phyloP scores from a whole-genome alignment of 1,140 invertebrate species.

The Liolophura sinensis region DNA sequence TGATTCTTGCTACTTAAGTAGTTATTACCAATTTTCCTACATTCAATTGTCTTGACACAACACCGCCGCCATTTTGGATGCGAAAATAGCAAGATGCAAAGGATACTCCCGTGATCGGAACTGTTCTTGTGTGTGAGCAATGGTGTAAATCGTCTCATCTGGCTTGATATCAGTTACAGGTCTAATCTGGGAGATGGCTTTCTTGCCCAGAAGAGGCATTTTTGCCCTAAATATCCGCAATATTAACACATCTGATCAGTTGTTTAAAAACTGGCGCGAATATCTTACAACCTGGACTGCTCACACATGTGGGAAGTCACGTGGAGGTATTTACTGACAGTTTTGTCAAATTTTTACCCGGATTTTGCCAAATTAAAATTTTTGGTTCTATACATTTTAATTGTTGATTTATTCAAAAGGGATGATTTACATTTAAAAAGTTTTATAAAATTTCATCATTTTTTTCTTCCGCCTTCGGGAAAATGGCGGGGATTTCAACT shows the following conservation, averaged over 20 bases:
- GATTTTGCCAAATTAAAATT: no score
- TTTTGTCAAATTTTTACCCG: no score
- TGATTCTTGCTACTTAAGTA: no score
- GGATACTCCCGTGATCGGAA: conserved; percentile 56
- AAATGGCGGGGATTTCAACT: no score
- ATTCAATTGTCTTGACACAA: conserved; percentile 4
- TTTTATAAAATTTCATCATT: no score
- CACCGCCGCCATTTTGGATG: conserved; percentile 51
- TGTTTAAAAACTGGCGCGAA: conserved; percentile 55
- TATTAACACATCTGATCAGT: conserved; percentile 12
- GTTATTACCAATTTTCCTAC: no score
- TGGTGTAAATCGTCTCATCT: conserved; percentile 45
- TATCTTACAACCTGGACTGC: conserved; percentile 6
- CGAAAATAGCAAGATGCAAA: conserved; percentile 32
- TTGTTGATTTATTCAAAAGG: not conserved
- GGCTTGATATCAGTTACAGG: conserved; percentile 34
- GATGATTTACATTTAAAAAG: conserved; percentile 4
- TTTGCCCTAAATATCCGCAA: conserved; percentile 24
- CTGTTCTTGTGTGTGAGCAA: conserved; percentile 54
- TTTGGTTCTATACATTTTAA: no score
- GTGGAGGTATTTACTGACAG: no score
- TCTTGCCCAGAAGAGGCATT: conserved; percentile 54
- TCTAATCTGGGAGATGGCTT: conserved; percentile 39
- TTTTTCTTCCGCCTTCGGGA: no score
- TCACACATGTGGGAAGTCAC: no score